Evolutionary conservation across 53 echinoderm and acorn worm species (phyloP).

Genomic region (Echinarachnius parma): DNA sequence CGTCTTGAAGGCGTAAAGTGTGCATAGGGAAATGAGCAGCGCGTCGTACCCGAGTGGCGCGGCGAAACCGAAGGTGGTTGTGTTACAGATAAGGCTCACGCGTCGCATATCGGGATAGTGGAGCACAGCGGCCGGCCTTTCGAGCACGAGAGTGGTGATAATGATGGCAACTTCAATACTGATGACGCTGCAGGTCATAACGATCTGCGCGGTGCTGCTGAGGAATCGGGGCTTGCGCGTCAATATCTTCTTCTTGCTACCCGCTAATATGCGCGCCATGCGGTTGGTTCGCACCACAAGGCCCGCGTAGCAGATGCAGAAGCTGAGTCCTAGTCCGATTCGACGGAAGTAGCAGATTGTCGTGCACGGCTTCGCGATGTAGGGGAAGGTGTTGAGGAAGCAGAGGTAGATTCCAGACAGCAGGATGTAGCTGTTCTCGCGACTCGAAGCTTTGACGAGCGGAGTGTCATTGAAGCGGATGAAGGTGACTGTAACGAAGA

Average conservation of each 20-base stretch:
- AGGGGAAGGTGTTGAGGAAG: conserved; percentile 76
- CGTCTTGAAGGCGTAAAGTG: conserved; percentile 94
- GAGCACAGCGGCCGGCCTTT: conserved; percentile 65
- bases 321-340: conserved; percentile 81
- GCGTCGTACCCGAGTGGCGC: conserved; percentile 81
- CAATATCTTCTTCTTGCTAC: conserved; percentile 94
- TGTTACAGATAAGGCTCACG: conserved; percentile 71
- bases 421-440: conserved; percentile 92
- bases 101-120: conserved; percentile 63
- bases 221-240: conserved; percentile 91
- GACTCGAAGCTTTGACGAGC: conserved; percentile 93
- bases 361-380: conserved; percentile 69
- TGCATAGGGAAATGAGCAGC: conserved; percentile 85
- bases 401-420: conserved; percentile 81
- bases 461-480: conserved; percentile 83
- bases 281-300: conserved; percentile 89
- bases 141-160: conserved; percentile 59
- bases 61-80: conserved; percentile 64
- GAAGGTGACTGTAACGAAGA: conserved; percentile 87
- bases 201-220: conserved; percentile 86
- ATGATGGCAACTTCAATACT: conserved; percentile 70
- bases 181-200: conserved; percentile 87
- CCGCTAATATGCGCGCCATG: conserved; percentile 91
- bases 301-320: conserved; percentile 88
- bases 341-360: conserved; percentile 77